These are phyloP conservation scores for Catocala sponsa DNA, from an alignment of 2,888 invertebrate species.

Conservation along the genomic window DNA sequence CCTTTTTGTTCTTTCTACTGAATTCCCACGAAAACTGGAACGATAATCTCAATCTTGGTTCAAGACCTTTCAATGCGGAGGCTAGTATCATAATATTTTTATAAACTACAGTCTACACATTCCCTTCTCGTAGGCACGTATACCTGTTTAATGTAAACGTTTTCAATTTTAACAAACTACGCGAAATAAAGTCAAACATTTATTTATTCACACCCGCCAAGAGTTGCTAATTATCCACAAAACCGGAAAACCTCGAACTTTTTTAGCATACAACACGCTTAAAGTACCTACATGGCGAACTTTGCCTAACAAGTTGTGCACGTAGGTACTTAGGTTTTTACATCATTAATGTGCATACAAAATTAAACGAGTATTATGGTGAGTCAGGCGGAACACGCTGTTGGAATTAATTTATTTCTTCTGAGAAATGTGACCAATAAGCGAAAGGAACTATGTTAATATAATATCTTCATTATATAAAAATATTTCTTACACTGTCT, in stretches of 20 bases:
- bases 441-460: constrained; percentile 16
- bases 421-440: constrained; percentile 34
- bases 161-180: constrained; percentile 37
- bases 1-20: constrained; percentile 18
- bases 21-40: constrained; percentile 23
- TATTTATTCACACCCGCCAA: constrained; percentile 31
- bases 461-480: neutral
- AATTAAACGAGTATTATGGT: constrained; percentile 21
- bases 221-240: constrained; percentile 35
- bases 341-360: constrained; percentile 16
- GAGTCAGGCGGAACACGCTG: constrained; percentile 36
- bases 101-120: constrained; percentile 16
- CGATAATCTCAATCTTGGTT: constrained; percentile 10
- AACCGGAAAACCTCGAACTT: constrained; percentile 16
- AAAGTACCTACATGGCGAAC: constrained; percentile 3
- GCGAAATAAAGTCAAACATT: constrained; percentile 38
- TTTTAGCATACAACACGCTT: constrained; percentile 16
- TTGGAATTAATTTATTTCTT: constrained; percentile 41
- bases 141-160: constrained; percentile 33
- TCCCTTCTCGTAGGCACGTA: constrained; percentile 18
- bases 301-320: constrained; percentile 12
- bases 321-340: constrained; percentile 7
- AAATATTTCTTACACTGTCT: no score
- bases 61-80: neutral
- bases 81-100: constrained; percentile 3